Percentiles rank a stretch among this genome's conserved stretches.
These are phyloP conservation scores for Heliopora coerulea DNA, from an alignment of 92 coral and sea anemone species.

Conservation along the genomic window DNA sequence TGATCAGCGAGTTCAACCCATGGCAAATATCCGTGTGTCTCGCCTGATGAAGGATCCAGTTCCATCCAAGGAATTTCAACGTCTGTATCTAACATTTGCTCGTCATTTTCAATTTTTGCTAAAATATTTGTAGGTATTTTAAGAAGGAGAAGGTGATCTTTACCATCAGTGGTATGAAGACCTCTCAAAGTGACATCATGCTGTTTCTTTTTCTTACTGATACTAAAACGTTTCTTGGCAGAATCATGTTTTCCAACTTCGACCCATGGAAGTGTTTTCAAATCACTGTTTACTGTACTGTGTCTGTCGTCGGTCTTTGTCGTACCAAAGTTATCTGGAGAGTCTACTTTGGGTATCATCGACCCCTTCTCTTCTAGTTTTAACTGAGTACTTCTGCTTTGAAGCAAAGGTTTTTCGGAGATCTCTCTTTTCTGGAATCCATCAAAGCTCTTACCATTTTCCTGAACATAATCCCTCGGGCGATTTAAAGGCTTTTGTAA, in stretches of 20 bases:
- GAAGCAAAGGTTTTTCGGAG: background rate
- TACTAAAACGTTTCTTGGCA: conserved; percentile 11
- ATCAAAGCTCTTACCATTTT: background rate
- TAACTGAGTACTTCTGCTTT: conserved; percentile 9
- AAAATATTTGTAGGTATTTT: conserved; percentile 11
- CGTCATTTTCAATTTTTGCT: conserved; percentile 17
- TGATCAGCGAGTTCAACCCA: conserved; percentile 30
- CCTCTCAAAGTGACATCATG: background rate
- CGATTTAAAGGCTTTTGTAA: too few species aligned
- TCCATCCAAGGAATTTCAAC: conserved; percentile 43
- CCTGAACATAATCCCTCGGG: too few species aligned
- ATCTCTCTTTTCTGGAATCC: background rate
- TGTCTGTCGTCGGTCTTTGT: conserved; percentile 6
- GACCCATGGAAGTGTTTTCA: conserved; percentile 14
- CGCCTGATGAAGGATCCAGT: conserved; percentile 33
- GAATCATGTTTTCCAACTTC: conserved; percentile 8
- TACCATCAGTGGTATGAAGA: conserved; percentile 13
- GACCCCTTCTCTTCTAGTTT: conserved; percentile 13
- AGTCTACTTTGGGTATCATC: conserved; percentile 10
- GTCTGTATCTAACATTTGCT: conserved; percentile 21
- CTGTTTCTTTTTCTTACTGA: background rate
- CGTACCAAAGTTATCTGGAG: background rate
- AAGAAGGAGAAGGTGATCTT: conserved; percentile 23
- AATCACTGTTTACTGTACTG: background rate
- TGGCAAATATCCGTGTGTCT: background rate